Evolutionary conservation across 2,888 invertebrate species (phyloP).

Genomic region (Mycogona germanica): DNA sequence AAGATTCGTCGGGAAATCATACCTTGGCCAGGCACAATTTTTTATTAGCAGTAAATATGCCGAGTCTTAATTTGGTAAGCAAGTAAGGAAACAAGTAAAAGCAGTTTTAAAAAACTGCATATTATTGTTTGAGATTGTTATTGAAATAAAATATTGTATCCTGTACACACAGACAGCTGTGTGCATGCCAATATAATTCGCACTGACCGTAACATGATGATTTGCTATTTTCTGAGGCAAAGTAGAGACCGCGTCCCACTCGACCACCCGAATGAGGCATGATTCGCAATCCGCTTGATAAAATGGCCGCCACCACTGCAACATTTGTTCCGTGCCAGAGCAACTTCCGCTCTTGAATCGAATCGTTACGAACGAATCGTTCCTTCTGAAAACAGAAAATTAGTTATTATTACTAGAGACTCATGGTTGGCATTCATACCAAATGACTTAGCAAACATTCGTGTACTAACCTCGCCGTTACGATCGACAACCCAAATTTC

Average conservation of each 20-base stretch:
- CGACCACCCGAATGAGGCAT: slow-evolving; percentile 40
- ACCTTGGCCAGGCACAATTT: too few relatives aligned
- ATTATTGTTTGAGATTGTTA: slow-evolving; percentile 7
- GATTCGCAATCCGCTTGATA: slow-evolving; percentile 37
- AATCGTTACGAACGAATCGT: slow-evolving; percentile 30
- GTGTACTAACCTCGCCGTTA: slow-evolving; percentile 3
- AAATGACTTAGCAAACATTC: background rate
- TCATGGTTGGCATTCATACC: background rate
- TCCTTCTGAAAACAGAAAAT: slow-evolving; percentile 26
- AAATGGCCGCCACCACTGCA: slow-evolving; percentile 38
- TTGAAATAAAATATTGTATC: slow-evolving; percentile 11
- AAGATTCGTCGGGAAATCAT: too few relatives aligned
- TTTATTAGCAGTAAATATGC: too few relatives aligned
- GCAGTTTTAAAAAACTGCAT: background rate
- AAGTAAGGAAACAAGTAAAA: background rate
- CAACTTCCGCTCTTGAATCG: slow-evolving; percentile 32
- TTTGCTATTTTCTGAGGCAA: slow-evolving; percentile 38
- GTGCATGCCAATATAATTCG: background rate
- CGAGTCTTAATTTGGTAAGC: too few relatives aligned
- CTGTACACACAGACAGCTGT: background rate
- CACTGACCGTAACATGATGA: slow-evolving; percentile 36
- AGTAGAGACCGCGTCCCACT: slow-evolving; percentile 38
- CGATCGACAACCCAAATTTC: slow-evolving; percentile 32
- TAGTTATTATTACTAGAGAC: too few relatives aligned
- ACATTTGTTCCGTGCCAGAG: slow-evolving; percentile 39